Evolutionary conservation across 2,888 invertebrate species (phyloP), one percentile per base, ranked within the genome.

Genomic region (Cryptocephalus moraei): DNA sequence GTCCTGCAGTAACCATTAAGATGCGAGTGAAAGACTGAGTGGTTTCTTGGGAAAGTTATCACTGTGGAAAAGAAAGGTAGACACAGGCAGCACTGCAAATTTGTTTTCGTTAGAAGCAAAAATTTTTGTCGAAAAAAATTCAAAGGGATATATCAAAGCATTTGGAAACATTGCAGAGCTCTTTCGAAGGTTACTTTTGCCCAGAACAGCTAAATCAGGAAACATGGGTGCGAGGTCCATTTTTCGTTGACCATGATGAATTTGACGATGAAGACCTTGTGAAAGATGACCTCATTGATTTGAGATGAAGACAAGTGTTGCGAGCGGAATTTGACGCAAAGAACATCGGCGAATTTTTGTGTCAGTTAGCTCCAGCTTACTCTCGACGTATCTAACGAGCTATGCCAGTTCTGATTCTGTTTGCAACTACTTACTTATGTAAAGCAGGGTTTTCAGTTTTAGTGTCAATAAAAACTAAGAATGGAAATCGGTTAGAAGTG

Each of bases 251-350:
- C n/a, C 9, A 9, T 34, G 34, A 34, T 34, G 9, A n/a, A 9
- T n/a, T 43, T 14, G 13, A 34, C n/a, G 32, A 43, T 43, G 43
- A 33, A 32, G 43, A 43, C 34, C 43, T 43, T 34, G 34, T 43
- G 9, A 43, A 33, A 43, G n/a, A n/a, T n/a, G n/a, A n/a, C n/a
- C n/a, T n/a, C n/a, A n/a, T n/a, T n/a, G n/a, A n/a, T n/a, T n/a
- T 11, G 32, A 32, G 33, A 43, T 43, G 13, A 11, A 43, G 14
- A 43, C 33, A 14, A 43, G 43, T 43, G 33, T 34, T 43, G 43
- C n/a, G 34, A 32, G 43, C 43, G 33, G 43, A 43, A 43, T 43
- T 43, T 43, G 33, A 33, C 34, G 43, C 43, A 43, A 43, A 43
- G 34, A 32, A 33, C 33, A n/a, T 43, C 34, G 43, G 43, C 43